Conservation (phyloP, 1,140 invertebrate genomes). For the Temnothorax nylanderi region DNA sequence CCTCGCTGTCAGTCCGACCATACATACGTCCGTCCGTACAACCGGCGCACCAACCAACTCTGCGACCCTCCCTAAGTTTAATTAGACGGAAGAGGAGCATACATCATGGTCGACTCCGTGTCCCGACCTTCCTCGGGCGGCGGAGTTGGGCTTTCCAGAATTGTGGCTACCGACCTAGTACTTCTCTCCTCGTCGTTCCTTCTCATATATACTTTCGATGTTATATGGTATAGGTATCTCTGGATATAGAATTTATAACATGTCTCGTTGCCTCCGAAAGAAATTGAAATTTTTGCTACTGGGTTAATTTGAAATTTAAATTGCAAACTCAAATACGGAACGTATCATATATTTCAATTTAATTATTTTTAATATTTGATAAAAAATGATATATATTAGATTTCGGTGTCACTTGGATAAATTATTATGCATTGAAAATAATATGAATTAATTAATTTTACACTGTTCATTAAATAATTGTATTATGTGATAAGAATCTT, state of each 20-base stretch:
- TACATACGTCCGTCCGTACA: constrained; percentile 69
- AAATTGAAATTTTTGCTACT: not conserved
- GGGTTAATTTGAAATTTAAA: not conserved
- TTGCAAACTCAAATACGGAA: not conserved
- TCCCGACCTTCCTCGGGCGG: constrained; percentile 72
- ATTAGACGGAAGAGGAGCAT: constrained; percentile 80
- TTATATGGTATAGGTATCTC: constrained; percentile 1
- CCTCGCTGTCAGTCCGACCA: constrained; percentile 66
- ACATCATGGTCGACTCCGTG: constrained; percentile 76
- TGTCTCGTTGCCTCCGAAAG: not conserved
- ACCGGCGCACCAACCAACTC: constrained; percentile 70
- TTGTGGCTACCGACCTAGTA: constrained; percentile 71
- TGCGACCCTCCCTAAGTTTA: constrained; percentile 77
- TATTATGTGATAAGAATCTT: not conserved
- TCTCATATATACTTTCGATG: constrained; percentile 43
- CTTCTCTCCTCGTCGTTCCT: constrained; percentile 35
- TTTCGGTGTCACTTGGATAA: not conserved
- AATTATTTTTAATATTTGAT: not conserved
- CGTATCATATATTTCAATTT: not conserved
- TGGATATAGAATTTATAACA: not conserved
- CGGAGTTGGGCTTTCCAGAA: constrained; percentile 73
- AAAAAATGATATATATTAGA: not conserved
- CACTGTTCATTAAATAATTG: not conserved
- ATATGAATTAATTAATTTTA: constrained; percentile 7
- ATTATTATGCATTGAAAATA: constrained; percentile 1